These are phyloP conservation scores for Periophthalmodon schlosseri DNA, from an alignment of 2,113 vertebrate species.

Conservation along the genomic window DNA sequence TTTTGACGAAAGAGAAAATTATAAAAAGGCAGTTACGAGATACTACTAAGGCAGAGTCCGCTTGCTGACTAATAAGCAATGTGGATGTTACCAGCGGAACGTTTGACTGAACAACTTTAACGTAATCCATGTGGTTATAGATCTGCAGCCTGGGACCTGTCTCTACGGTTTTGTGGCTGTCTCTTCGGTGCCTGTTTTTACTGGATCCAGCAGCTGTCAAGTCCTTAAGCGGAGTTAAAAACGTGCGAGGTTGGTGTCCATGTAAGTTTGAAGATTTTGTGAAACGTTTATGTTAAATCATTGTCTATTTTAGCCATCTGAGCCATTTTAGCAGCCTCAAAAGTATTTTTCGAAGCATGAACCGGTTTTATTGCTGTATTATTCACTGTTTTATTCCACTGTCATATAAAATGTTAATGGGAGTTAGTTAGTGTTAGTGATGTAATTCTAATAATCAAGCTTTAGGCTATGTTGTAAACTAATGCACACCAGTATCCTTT, in stretches of 20 bases:
- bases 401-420: background rate
- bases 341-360: background rate
- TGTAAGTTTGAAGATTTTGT: slow-evolving; percentile 50
- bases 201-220: slow-evolving; percentile 18
- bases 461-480: background rate
- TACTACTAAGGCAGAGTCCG: background rate
- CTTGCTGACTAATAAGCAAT: slow-evolving; percentile 24
- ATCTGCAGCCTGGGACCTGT: slow-evolving; percentile 2
- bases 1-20: background rate
- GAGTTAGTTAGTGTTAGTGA: background rate
- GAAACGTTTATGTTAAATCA: background rate
- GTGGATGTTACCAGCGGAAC: rapidly evolving
- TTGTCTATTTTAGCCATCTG: background rate
- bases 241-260: slow-evolving; percentile 51
- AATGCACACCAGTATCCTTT: background rate
- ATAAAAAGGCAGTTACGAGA: slow-evolving; percentile 29
- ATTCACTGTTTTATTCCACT: background rate
- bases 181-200: slow-evolving; percentile 22
- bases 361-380: background rate
- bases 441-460: background rate
- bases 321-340: too few species aligned
- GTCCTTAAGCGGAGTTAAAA: slow-evolving; percentile 18
- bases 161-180: background rate
- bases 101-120: rapidly evolving
- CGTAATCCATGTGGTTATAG: background rate